A percentile compares a stretch with the other conserved stretches of the same genome.
These are phyloP conservation scores for Melanotaenia boesemani DNA, from an alignment of 2,797 vertebrate genomes.

Conservation along the genomic window DNA sequence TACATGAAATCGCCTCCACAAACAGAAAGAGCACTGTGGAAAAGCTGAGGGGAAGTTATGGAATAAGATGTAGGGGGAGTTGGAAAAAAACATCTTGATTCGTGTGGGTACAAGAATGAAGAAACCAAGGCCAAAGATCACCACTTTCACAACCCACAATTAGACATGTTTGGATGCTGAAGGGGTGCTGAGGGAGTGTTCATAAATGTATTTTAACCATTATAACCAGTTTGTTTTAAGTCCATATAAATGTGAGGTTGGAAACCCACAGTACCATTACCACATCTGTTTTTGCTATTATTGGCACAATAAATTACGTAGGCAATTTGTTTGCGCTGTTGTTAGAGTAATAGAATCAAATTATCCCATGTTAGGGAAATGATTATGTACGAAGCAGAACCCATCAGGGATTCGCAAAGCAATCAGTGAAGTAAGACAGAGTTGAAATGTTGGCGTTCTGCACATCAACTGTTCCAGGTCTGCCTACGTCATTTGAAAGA, in stretches of 20 bases:
- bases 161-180: conserved; percentile 72
- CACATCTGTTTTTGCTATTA: conserved; percentile 83
- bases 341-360: conserved; percentile 82
- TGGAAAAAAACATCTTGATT: conserved; percentile 55
- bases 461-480: conserved; percentile 65
- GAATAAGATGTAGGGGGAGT: conserved; percentile 28
- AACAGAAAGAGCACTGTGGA: conserved; percentile 37
- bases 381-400: conserved; percentile 79
- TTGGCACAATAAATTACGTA: conserved; percentile 83
- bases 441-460: conserved; percentile 70
- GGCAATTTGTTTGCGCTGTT: conserved; percentile 83
- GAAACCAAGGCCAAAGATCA: conserved; percentile 61
- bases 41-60: conserved; percentile 48
- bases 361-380: conserved; percentile 82
- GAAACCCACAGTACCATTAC: conserved; percentile 72
- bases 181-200: conserved; percentile 64
- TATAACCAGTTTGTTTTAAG: conserved; percentile 68
- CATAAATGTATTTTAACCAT: conserved; percentile 75
- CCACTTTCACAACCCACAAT: conserved; percentile 70
- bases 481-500: conserved; percentile 61
- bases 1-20: conserved; percentile 53
- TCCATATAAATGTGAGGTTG: conserved; percentile 75
- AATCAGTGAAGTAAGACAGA: conserved; percentile 78
- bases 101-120: conserved; percentile 59
- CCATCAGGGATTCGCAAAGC: conserved; percentile 80